Evolutionary conservation across 2,113 vertebrate species (phyloP), one percentile per base, ranked within the genome.

Genomic region (Lycaon pictus): DNA sequence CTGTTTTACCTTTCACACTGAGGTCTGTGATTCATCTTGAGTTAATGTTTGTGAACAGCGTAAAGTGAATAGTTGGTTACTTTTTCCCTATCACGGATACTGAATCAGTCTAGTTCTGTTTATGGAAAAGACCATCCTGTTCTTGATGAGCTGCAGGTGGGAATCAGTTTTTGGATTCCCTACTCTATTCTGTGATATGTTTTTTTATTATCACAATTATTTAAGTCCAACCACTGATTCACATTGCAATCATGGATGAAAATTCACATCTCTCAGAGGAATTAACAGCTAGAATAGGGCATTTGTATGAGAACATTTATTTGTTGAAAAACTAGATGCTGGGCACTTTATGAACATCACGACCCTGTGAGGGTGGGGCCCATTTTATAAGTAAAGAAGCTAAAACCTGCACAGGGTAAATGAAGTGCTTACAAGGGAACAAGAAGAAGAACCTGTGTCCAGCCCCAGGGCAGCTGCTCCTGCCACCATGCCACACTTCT

Each of bases 221-320:
- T 6, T 51, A 16, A 55, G 35, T 10, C 23, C 82, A 2, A 20
- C 15, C 79, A 20, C 17, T 27, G 27, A 17, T 37, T 51, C 53
- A 51, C 12, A 23, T 12, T 6, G 20, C 20, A 25, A 12, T 19
- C 48, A 8, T 0, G 16, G 32, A 27, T 5, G 37, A 35, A 48
- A 25, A 19, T 3, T 0, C 2, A 27, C 76, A 56, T 84, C 53
- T 62, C 35, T 84, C 62, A 7, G 0, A 62, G 6, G 32, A 67
- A 29, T 35, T 6, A 63, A 19, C 8, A 62, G 10, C 32, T 56
- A 0, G 2, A 6, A 19, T 0, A 25, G 60, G 51, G 2, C 7
- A 25, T 13, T 22, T 43, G 53, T 0, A 35, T 0, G 19, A 13
- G 72, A 48, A n/a, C 9, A 79, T 5, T 11, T 35, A 25, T 3